Percentiles rank a stretch among this genome's conserved stretches.
Conservation (phyloP, 37 sponge, comb jelly and placozoan genomes). For the Chondrilla cf. caribensis region DNA sequence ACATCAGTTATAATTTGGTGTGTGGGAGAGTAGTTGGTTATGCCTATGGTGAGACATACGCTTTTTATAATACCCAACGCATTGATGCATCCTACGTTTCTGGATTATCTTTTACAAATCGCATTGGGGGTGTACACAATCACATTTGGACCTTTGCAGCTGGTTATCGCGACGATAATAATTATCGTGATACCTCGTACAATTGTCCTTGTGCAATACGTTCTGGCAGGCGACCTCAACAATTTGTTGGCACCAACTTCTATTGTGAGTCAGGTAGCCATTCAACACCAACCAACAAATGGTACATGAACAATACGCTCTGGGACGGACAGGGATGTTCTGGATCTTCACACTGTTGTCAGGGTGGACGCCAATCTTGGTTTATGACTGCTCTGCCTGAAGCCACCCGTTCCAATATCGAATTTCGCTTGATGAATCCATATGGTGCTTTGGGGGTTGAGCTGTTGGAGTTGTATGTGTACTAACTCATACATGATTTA, state of each 20-base stretch:
- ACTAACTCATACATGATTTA: too few species aligned
- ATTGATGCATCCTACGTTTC: background rate
- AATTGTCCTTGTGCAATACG: background rate
- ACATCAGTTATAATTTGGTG: background rate
- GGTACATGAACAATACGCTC: background rate
- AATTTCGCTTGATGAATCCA: background rate
- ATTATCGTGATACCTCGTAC: background rate
- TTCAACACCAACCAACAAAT: background rate
- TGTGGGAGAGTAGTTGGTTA: slow-evolving; percentile 16
- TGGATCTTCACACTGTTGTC: background rate
- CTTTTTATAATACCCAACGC: background rate
- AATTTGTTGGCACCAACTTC: slow-evolving; percentile 6
- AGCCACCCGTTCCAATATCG: background rate
- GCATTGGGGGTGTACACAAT: background rate
- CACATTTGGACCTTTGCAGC: slow-evolving; percentile 21
- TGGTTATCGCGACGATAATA: background rate
- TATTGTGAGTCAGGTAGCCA: background rate
- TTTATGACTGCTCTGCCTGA: background rate
- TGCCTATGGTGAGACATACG: background rate
- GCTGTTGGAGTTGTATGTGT: too few species aligned
- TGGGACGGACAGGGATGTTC: slow-evolving; percentile 8
- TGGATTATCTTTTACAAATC: background rate
- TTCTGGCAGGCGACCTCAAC: background rate
- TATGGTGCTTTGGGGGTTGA: too few species aligned
- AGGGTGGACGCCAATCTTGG: background rate